Percentiles rank a stretch among this genome's conserved stretches.
These are phyloP conservation scores for Fregetta grallaria DNA, from an alignment of 2,113 vertebrate genomes.

Conservation along the genomic window DNA sequence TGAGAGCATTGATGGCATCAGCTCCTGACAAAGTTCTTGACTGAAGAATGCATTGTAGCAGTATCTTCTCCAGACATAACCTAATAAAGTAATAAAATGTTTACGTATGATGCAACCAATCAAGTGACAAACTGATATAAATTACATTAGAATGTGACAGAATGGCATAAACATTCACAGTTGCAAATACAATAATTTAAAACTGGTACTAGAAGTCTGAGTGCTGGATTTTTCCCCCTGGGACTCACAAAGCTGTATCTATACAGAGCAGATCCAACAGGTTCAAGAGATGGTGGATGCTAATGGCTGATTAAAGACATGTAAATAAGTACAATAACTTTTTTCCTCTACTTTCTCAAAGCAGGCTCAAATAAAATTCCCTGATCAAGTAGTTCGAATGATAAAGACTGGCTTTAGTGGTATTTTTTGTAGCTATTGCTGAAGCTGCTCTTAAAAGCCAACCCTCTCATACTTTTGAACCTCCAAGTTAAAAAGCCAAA, in stretches of 20 bases:
- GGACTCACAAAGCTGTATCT: neutral
- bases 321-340: neutral
- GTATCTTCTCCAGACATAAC: constrained; percentile 64
- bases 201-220: neutral
- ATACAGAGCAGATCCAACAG: neutral
- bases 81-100: constrained; percentile 54
- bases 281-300: neutral
- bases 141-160: neutral
- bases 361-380: neutral
- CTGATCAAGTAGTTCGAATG: neutral
- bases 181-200: neutral
- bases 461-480: neutral
- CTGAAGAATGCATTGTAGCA: constrained; percentile 62
- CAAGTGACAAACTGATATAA: neutral
- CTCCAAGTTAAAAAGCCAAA: neutral
- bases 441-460: neutral
- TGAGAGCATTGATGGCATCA: constrained; percentile 90
- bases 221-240: neutral
- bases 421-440: neutral
- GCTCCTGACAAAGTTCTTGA: constrained; percentile 85
- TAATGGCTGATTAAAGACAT: neutral
- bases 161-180: neutral
- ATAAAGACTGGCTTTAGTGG: neutral
- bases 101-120: neutral
- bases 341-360: neutral